Evolutionary conservation across 2,797 vertebrate genomes (phyloP).

Genomic region (Pantherophis alleghaniensis): DNA sequence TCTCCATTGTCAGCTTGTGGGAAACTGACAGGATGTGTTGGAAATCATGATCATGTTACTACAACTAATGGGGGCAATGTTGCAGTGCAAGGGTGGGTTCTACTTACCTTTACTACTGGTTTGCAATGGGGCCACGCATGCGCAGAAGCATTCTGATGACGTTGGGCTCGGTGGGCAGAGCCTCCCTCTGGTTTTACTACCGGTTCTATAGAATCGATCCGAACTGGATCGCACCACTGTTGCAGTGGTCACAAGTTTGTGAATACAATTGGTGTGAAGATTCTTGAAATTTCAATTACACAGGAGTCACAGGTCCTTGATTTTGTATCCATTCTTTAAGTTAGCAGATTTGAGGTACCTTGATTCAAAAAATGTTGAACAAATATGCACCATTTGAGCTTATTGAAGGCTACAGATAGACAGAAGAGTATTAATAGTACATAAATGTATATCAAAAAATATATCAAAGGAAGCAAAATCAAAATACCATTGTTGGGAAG

Average conservation of each 20-base stretch:
- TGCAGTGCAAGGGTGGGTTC: no score
- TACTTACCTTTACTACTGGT: no score
- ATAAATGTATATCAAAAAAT: neutral
- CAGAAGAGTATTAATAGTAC: neutral
- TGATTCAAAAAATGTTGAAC: neutral
- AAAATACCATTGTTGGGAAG: neutral
- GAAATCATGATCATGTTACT: neutral
- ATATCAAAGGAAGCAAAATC: neutral
- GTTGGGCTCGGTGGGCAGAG: no score
- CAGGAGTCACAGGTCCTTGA: neutral
- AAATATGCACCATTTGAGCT: neutral
- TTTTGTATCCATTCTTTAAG: neutral
- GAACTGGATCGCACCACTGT: no score
- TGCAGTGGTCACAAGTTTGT: neutral
- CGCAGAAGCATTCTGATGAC: no score
- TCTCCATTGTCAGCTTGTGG: neutral
- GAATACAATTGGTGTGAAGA: neutral
- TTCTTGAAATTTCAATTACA: neutral
- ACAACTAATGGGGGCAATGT: neutral
- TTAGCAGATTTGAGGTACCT: neutral
- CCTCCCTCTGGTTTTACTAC: no score
- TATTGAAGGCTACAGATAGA: neutral
- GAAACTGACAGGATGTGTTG: neutral
- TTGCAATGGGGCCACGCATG: no score
- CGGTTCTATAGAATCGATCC: no score